Percentiles rank a stretch among this genome's conserved stretches.
Conservation (phyloP, 1,140 invertebrate species). For the Nilaparvata lugens region DNA sequence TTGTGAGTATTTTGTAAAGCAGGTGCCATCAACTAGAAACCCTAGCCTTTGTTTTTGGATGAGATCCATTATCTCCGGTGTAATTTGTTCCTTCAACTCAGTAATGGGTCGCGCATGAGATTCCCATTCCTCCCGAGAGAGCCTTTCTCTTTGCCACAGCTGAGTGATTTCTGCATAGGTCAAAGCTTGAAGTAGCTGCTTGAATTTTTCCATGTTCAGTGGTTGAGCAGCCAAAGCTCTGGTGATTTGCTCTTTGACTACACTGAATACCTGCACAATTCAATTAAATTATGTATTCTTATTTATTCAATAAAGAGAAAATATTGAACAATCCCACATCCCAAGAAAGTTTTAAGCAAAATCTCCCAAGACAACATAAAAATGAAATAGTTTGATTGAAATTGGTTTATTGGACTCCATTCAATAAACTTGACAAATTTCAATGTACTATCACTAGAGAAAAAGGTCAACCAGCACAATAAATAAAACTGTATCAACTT, state of each 20-base stretch:
- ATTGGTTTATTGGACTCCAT: too few species aligned
- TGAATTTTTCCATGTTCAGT: constrained; percentile 69
- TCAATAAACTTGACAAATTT: too few species aligned
- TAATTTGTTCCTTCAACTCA: constrained; percentile 83
- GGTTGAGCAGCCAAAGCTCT: constrained; percentile 64
- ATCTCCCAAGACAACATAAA: too few species aligned
- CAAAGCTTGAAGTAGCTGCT: constrained; percentile 61
- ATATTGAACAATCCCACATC: too few species aligned
- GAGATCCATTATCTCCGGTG: constrained; percentile 81
- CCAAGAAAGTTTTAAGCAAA: too few species aligned
- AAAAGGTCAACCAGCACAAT: too few species aligned
- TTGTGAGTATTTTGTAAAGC: constrained; percentile 83
- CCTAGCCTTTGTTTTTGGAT: constrained; percentile 85
- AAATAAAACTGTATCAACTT: too few species aligned
- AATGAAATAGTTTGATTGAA: too few species aligned
- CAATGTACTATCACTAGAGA: too few species aligned
- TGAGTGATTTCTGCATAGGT: constrained; percentile 87
- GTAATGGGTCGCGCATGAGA: constrained; percentile 82
- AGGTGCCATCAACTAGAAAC: constrained; percentile 81
- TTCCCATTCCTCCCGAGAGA: constrained; percentile 83
- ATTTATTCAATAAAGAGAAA: too few species aligned
- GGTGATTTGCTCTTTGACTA: constrained; percentile 86
- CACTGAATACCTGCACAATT: constrained; percentile 70
- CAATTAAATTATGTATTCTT: too few species aligned
- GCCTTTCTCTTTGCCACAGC: constrained; percentile 84